Base-by-base conservation (phyloP, 1,140 invertebrate genomes). In the Caenorhabditis brenneri region DNA sequence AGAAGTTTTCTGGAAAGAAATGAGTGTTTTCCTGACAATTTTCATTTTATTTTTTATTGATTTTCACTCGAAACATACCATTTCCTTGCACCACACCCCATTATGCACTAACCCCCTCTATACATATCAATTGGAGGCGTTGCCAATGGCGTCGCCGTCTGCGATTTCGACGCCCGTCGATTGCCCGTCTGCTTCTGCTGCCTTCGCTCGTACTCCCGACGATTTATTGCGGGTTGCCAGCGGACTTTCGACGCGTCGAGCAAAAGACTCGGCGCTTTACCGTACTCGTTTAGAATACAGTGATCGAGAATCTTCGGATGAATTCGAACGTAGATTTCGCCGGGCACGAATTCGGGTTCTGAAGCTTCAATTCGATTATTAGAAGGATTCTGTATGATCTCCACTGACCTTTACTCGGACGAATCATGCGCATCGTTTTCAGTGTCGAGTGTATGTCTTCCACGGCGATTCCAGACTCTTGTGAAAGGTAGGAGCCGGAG, bases 361-460 rank as follows among this genome's bases (percentile, higher is more conserved):
- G 29, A 29, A 39, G 33, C 7, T 3, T 15, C 19, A 39, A 6
- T 1, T 15, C 3, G 60, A 69, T 2, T 16, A 6, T 16, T 15
- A n/a, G 22, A n/a, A 27, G 5, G 0, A 24, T 74, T 19, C 1
- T 19, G n/a, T 51, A 19, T 19, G n/a, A n/a, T n/a, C n/a, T 51
- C 0, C 15, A 51, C 49, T 1, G 0, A 82, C 81, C 51, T 46
- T 69, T 82, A 53, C 42, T 42, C 58, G 46, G 31, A 51, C 46
- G 19, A 15, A 27, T 6, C 42, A 69, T 46, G 12, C 82, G 22
- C 65, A 84, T 74, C 24, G 82, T 84, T 1, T 24, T 16, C 16
- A 86, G 51, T 46, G 85, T 86, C 27, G 85, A 84, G 19, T 85
- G 36, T 12, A 86, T 80, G 27, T 86, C 85, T 7, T 85, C 82